These are phyloP conservation scores for Psilopogon haemacephalus DNA, from an alignment of 2,113 vertebrate species.

Conservation along the genomic window DNA sequence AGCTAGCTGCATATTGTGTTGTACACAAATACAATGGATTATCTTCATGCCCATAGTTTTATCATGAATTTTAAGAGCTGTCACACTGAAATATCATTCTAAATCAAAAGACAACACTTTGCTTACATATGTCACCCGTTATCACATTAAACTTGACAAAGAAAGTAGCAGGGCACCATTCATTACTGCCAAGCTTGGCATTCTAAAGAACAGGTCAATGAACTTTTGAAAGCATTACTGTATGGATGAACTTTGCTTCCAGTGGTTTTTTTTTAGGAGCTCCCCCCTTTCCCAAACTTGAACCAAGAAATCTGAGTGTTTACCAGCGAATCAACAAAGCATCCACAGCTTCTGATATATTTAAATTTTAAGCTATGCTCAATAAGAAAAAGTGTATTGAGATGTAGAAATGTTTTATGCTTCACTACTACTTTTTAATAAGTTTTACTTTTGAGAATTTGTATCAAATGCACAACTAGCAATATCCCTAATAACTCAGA, in stretches of 20 bases:
- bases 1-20: neutral
- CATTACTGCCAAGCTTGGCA: neutral
- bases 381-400: neutral
- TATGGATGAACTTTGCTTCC: neutral
- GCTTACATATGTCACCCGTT: neutral
- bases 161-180: neutral
- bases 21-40: neutral
- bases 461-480: neutral
- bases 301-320: neutral
- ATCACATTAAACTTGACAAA: neutral
- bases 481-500: neutral
- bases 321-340: neutral
- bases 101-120: neutral
- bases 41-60: neutral
- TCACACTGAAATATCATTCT: neutral
- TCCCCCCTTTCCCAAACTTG: neutral
- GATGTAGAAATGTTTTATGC: neutral
- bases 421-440: neutral
- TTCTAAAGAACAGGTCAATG: neutral
- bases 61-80: neutral
- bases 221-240: neutral
- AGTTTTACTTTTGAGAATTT: neutral
- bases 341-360: neutral
- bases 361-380: neutral
- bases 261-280: fast-evolving